Evolutionary conservation across 2,113 vertebrate genomes (phyloP).

Genomic region (Sebastes schlegelii): DNA sequence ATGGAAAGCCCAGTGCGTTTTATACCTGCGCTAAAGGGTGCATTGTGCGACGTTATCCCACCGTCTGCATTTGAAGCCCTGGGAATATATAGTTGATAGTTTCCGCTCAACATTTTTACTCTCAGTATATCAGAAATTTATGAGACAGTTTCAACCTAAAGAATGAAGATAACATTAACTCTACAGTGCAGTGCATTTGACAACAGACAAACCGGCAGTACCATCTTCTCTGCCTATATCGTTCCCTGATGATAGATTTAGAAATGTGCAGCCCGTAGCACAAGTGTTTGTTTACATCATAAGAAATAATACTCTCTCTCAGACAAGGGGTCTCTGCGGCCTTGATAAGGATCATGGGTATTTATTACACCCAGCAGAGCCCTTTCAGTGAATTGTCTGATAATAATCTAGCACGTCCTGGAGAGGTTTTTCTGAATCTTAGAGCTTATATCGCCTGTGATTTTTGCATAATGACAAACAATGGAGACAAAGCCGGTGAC

Average conservation of each 20-base stretch:
- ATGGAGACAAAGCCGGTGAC: slow-evolving; percentile 24
- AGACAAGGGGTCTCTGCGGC: slow-evolving; percentile 64
- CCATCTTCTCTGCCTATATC: slow-evolving; percentile 32
- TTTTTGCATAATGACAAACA: slow-evolving; percentile 39
- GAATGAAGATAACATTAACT: background rate
- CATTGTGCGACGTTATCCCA: no score
- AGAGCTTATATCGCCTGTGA: slow-evolving; percentile 10
- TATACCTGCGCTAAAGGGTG: no score
- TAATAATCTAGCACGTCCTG: slow-evolving; percentile 32
- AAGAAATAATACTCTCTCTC: slow-evolving; percentile 55
- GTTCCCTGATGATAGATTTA: slow-evolving; percentile 62
- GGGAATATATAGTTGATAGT: background rate
- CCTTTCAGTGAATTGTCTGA: slow-evolving; percentile 60
- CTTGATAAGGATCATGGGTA: slow-evolving; percentile 69
- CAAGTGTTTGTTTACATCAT: slow-evolving; percentile 73
- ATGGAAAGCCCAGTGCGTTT: no score
- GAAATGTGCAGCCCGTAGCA: slow-evolving; percentile 48
- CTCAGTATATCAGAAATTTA: background rate
- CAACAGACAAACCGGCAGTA: slow-evolving; percentile 6
- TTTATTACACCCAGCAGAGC: slow-evolving; percentile 73
- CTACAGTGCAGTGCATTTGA: background rate
- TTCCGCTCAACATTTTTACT: background rate
- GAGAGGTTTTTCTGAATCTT: slow-evolving; percentile 46
- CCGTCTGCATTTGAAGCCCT: no score
- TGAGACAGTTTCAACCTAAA: background rate